phyloP scores from a whole-genome alignment of 2,888 invertebrate genomes.

The Platerodrilus igneus region DNA sequence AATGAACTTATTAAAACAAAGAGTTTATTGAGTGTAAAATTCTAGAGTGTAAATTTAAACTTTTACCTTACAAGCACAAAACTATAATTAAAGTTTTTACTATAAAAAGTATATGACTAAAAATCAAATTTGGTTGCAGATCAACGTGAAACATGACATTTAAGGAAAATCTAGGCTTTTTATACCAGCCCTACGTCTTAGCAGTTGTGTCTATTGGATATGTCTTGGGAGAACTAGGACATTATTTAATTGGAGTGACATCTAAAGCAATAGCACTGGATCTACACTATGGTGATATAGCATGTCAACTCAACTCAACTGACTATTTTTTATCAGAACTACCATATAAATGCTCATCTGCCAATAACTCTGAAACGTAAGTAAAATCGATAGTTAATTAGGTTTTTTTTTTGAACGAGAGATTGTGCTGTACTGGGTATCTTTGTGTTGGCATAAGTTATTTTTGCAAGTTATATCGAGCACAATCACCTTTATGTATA shows the following conservation, averaged over 20 bases:
- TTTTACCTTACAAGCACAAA: background rate
- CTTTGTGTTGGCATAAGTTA: too few relatives aligned
- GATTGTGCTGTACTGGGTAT: too few relatives aligned
- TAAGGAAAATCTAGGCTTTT: constrained; percentile 57
- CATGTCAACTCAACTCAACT: constrained; percentile 72
- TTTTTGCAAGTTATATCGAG: too few relatives aligned
- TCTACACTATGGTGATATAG: constrained; percentile 79
- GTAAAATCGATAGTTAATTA: too few relatives aligned
- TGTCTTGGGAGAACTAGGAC: constrained; percentile 80
- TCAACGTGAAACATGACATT: constrained; percentile 33
- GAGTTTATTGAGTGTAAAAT: too few relatives aligned
- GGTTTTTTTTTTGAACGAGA: too few relatives aligned
- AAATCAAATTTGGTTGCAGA: background rate
- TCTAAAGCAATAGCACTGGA: constrained; percentile 82
- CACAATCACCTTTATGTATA: too few relatives aligned
- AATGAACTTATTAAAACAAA: too few relatives aligned
- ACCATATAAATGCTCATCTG: constrained; percentile 54
- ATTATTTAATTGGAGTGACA: constrained; percentile 84
- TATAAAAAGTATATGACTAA: background rate
- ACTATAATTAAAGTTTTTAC: background rate
- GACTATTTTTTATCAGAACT: constrained; percentile 52
- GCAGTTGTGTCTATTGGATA: constrained; percentile 78
- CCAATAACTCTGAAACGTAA: constrained; percentile 54
- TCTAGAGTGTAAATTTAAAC: too few relatives aligned
- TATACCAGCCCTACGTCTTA: constrained; percentile 76